Conservation (phyloP, 1,140 invertebrate species). For the Hypothenemus hampei region DNA sequence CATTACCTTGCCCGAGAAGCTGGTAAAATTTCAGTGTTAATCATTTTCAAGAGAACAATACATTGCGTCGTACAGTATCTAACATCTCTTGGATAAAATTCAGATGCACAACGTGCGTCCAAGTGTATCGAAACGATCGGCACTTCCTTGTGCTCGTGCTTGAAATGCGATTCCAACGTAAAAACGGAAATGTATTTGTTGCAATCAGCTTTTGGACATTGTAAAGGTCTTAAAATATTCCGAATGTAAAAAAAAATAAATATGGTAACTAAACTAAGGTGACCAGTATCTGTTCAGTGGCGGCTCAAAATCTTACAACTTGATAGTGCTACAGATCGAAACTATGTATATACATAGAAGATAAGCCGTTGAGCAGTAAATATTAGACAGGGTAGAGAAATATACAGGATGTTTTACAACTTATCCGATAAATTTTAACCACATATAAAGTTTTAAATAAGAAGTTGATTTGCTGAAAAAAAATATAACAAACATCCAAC, state of each 20-base stretch:
- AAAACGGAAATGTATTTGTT: slow-evolving; percentile 36
- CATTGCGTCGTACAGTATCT: slow-evolving; percentile 25
- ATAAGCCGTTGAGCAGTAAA: not conserved
- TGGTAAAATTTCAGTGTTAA: slow-evolving; percentile 23
- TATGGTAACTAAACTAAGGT: too few species aligned
- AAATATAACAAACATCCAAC: too few species aligned
- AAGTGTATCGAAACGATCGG: slow-evolving; percentile 42
- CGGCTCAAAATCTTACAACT: too few species aligned
- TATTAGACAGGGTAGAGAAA: not conserved
- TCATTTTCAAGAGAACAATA: slow-evolving; percentile 31
- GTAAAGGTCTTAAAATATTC: slow-evolving; percentile 30
- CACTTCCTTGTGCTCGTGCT: slow-evolving; percentile 39
- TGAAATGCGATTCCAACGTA: slow-evolving; percentile 34
- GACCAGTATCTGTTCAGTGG: not conserved
- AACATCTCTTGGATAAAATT: slow-evolving; percentile 35
- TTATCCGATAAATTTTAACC: too few species aligned
- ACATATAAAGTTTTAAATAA: too few species aligned
- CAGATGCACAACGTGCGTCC: slow-evolving; percentile 46
- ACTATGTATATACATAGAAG: not conserved
- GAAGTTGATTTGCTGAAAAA: too few species aligned
- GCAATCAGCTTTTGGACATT: slow-evolving; percentile 35
- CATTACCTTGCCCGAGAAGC: slow-evolving; percentile 5
- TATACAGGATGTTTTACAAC: not conserved
- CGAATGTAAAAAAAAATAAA: not conserved
- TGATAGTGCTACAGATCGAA: too few species aligned